Conservation (phyloP, 2,888 invertebrate genomes). For the Acronicta alni region DNA sequence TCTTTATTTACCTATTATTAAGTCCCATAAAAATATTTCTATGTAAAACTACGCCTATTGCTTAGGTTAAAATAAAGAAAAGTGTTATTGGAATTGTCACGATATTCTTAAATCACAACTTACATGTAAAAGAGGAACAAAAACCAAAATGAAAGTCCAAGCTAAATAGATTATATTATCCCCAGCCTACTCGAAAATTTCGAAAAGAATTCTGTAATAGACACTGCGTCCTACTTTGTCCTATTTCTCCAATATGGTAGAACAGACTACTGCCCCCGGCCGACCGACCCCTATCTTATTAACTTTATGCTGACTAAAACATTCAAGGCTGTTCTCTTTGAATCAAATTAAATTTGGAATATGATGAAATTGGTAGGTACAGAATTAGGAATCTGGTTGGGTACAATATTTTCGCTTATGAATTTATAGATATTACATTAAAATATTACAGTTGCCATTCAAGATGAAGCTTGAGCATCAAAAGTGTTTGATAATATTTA, state of each 20-base stretch:
- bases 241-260: slow-evolving; percentile 46
- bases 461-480: no score
- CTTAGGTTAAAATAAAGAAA: no score
- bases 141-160: not conserved
- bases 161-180: slow-evolving; percentile 1
- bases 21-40: no score
- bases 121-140: not conserved
- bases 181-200: slow-evolving; percentile 10
- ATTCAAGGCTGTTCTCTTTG: slow-evolving; percentile 32
- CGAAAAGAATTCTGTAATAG: slow-evolving; percentile 26
- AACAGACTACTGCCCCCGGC: slow-evolving; percentile 44
- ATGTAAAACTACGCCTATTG: no score
- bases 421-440: no score
- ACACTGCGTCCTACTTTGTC: slow-evolving; percentile 19
- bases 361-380: not conserved
- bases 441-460: no score
- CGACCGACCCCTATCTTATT: slow-evolving; percentile 68
- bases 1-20: no score
- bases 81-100: no score
- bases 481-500: not conserved
- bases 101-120: not conserved
- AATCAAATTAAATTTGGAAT: slow-evolving; percentile 32
- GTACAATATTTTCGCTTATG: no score
- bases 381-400: not conserved
- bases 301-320: slow-evolving; percentile 71